Evolutionary conservation across 2,113 vertebrate genomes (phyloP), one percentile per base, ranked within the genome.

Genomic region (Gymnorhina tibicen): DNA sequence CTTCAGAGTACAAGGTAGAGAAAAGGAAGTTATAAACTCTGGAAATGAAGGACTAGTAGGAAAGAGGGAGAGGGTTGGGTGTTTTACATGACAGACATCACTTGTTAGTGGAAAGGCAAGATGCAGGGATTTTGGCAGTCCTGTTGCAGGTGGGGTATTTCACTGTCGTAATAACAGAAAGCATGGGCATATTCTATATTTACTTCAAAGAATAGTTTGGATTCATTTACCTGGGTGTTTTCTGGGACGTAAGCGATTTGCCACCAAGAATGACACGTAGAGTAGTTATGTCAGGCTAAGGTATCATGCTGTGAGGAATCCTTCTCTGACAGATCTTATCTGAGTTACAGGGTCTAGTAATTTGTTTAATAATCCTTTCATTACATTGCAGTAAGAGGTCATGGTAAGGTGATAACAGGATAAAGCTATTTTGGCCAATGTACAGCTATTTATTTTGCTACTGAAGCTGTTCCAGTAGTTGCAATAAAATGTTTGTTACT

Each of bases 171-270:
- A 18, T 28, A 75, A 62, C 8, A 94, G 73, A 32, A 84, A 62
- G 16, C 1, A 0, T 58, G n/a, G 27, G 1, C 7, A 56, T 27
- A 3, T 52, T 68, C 56, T 39, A 8, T 39, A 52, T 62, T 64
- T 66, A 90, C 33, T 50, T 37, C 1, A 37, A 91, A 72, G 74
- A 73, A 28, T 16, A 68, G 5, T 52, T 79, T 50, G 26, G 11
- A 39, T 76, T 59, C 0, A 59, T 89, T 83, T 89, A 42, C 24
- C 19, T 70, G n/a, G 19, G 5, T 74, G 56, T 28, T 22, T 58
- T 3, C 6, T 77, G n/a, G 22, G 37, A 44, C 5, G 14, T 26
- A 70, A 41, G 11, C 26, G 32, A 26, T 85, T 49, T 89, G 19
- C 28, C 32, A 60, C 24, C 0, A 0, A 77, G 28, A 89, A 66